A percentile compares a stretch with the other conserved stretches of the same genome.
phyloP scores from a whole-genome alignment of 2,113 vertebrate species.

The Poecile atricapillus region DNA sequence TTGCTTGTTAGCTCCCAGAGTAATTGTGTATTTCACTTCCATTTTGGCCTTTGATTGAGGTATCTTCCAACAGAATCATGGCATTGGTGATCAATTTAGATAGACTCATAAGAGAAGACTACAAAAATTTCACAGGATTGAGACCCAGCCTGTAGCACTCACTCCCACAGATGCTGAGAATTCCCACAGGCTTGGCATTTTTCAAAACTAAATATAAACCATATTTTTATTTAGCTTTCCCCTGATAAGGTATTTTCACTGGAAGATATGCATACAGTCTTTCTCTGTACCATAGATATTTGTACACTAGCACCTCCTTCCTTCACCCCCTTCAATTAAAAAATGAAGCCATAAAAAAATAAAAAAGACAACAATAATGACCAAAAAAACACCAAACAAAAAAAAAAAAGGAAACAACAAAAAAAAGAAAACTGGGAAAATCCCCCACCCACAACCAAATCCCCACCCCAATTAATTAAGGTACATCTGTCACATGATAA shows the following conservation, averaged over 20 bases:
- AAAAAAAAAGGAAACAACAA: not conserved
- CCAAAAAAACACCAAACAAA: not conserved
- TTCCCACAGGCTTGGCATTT: not conserved
- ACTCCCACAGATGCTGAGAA: constrained; percentile 29
- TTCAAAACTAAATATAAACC: not conserved
- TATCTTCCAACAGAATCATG: not conserved
- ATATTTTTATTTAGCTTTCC: not conserved
- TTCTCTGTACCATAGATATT: not conserved
- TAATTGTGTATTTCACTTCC: not conserved
- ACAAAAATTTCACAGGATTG: not conserved
- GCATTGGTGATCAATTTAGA: not conserved
- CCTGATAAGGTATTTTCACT: not conserved
- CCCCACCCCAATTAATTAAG: not conserved
- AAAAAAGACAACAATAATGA: accelerated
- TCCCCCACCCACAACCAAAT: not conserved
- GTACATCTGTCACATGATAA: not conserved
- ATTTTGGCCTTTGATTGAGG: not conserved
- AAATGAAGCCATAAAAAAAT: not conserved
- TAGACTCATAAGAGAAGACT: not conserved
- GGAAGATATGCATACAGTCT: not conserved
- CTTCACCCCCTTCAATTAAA: not conserved
- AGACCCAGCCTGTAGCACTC: constrained; percentile 13
- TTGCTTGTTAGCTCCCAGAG: not conserved
- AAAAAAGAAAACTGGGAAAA: not conserved
- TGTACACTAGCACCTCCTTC: not conserved